Evolutionary conservation across 2,113 vertebrate genomes (phyloP), one percentile per base, ranked within the genome.

Genomic region (Junco hyemalis): DNA sequence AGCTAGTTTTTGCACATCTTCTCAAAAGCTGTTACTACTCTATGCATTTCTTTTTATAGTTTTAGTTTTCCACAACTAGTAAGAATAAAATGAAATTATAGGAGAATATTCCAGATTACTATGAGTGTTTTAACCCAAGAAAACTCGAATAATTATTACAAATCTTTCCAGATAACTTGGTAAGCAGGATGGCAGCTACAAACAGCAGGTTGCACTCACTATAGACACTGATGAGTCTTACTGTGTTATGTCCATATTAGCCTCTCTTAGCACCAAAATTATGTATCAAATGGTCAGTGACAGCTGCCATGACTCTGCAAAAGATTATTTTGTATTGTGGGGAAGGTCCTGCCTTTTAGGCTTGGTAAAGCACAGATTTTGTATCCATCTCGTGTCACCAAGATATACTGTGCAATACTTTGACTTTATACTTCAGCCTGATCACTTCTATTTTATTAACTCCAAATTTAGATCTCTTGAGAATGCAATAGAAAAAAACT

Each of bases 321-420:
- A 61, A 85, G 26, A 42, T 20, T 33, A 44, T 6, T 71, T 71
- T 54, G 26, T 42, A 20, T 8, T 20, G 26, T 8, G 3, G 18
- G 23, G 64, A 79, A 21, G 2, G 13, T 54, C 23, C 47, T 81
- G 47, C 11, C 9, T 54, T 76, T 71, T 21, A 81, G 31, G 16
- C 8, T 73, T n/a, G 26, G 31, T 28, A 82, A 56, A 72, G 44
- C 1, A 3, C 2, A 26, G 19, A 36, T 77, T 86, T 65, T 65
- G 9, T 28, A 73, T 22, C 36, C 31, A 31, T n/a, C n/a, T 63
- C 9, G 10, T 6, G 2, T 38, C 48, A 60, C 23, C 0, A 0
- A 79, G 38, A 53, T 8, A 63, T 16, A 23, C 16, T 28, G 5
- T 18, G 42, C 28, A 48, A 24, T 33, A 56, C 9, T 63, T 71